These are phyloP conservation scores for Thalassophryne amazonica DNA, from an alignment of 2,797 vertebrate genomes.

Conservation along the genomic window DNA sequence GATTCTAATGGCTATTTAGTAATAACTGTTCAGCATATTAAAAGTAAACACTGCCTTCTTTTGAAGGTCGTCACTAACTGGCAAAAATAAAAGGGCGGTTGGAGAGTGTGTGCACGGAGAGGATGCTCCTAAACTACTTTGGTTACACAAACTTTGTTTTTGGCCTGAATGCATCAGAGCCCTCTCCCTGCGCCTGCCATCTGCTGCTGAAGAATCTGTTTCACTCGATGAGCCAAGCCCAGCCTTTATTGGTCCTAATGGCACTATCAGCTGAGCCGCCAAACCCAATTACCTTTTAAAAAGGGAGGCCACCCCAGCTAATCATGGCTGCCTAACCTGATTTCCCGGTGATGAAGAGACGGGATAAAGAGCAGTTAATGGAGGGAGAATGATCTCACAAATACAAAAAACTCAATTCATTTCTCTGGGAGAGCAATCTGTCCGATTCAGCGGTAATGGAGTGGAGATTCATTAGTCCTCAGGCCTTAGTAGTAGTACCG, in stretches of 20 bases:
- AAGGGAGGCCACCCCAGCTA: slow-evolving; percentile 86
- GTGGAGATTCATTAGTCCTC: slow-evolving; percentile 88
- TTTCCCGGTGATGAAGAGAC: slow-evolving; percentile 88
- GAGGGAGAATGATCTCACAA: slow-evolving; percentile 89
- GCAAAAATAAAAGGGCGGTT: slow-evolving; percentile 9
- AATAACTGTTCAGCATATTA: slow-evolving; percentile 37
- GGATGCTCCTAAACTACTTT: slow-evolving; percentile 72
- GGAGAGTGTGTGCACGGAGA: slow-evolving; percentile 5
- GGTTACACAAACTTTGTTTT: slow-evolving; percentile 86
- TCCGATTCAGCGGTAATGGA: slow-evolving; percentile 87
- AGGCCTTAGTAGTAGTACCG: slow-evolving; percentile 73
- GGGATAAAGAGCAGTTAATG: slow-evolving; percentile 90
- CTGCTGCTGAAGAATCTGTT: slow-evolving; percentile 86
- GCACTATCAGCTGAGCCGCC: slow-evolving; percentile 86
- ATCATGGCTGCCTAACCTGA: slow-evolving; percentile 86
- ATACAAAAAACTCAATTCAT: slow-evolving; percentile 92
- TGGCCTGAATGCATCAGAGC: slow-evolving; percentile 72
- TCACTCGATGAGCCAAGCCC: slow-evolving; percentile 84
- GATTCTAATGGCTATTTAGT: slow-evolving; percentile 25
- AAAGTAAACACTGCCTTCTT: slow-evolving; percentile 18
- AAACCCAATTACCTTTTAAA: slow-evolving; percentile 88
- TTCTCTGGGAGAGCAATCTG: slow-evolving; percentile 87
- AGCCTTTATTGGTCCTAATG: slow-evolving; percentile 87
- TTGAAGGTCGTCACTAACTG: slow-evolving; percentile 11
- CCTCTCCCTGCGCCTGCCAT: slow-evolving; percentile 78